Evolutionary conservation across 2,797 vertebrate species (phyloP).

Genomic region (Chelon labrosus): DNA sequence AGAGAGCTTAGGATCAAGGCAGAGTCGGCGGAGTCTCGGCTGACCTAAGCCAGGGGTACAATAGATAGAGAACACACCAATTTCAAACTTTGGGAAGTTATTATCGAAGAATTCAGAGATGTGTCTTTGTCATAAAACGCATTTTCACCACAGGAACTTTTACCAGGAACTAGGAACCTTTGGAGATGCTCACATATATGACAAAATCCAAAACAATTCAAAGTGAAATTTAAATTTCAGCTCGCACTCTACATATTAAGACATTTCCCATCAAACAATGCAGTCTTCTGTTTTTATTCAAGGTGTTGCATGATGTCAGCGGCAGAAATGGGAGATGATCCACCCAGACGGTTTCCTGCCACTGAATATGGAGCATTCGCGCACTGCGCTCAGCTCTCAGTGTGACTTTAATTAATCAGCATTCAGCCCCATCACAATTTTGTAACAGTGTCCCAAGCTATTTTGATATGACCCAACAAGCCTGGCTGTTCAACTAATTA

Average conservation of each 20-base stretch:
- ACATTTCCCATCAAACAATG: neutral
- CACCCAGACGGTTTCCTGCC: conserved; percentile 9
- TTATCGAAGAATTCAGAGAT: too few relatives aligned
- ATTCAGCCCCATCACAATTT: conserved; percentile 58
- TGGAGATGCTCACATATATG: too few relatives aligned
- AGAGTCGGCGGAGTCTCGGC: conserved; percentile 41
- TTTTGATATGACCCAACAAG: conserved; percentile 66
- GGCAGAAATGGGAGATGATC: conserved; percentile 15
- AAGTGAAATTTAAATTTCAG: neutral
- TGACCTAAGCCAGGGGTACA: conserved; percentile 45
- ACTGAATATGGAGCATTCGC: conserved; percentile 28
- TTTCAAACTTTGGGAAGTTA: conserved; percentile 55
- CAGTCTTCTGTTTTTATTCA: neutral
- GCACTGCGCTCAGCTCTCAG: conserved; percentile 29
- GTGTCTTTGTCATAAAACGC: too few relatives aligned
- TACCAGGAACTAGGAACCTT: too few relatives aligned
- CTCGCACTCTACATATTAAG: neutral
- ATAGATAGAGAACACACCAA: conserved; percentile 27
- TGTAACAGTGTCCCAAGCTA: conserved; percentile 50
- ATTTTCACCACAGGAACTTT: too few relatives aligned
- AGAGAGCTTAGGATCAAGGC: conserved; percentile 60
- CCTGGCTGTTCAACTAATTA: conserved; percentile 71
- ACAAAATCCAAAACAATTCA: too few relatives aligned
- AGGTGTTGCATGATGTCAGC: conserved; percentile 6
- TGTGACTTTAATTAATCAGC: conserved; percentile 58